Evolutionary conservation across 2,113 vertebrate genomes (phyloP).

Genomic region (Centrocercus urophasianus): DNA sequence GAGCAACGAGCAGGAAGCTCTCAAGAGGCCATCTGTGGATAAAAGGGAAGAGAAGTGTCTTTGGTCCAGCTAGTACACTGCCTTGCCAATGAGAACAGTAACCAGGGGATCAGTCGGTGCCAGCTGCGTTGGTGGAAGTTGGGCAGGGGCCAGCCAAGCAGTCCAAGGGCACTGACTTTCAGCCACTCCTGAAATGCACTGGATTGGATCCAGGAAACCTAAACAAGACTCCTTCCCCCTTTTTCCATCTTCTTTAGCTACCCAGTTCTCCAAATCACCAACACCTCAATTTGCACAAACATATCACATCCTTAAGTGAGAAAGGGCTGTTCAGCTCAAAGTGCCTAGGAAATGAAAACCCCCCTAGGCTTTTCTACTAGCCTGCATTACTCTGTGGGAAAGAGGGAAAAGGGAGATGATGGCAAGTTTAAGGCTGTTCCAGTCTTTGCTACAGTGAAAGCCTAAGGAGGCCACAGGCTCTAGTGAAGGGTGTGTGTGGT

Average conservation of each 20-base stretch:
- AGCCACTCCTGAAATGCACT: background rate
- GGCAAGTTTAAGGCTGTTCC: background rate
- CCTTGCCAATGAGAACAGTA: background rate
- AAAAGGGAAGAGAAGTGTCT: background rate
- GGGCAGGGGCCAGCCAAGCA: background rate
- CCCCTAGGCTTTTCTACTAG: background rate
- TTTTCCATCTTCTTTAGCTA: background rate
- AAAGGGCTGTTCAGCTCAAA: background rate
- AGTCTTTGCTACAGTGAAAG: background rate
- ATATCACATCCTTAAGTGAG: background rate
- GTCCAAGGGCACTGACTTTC: background rate
- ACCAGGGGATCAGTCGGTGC: background rate
- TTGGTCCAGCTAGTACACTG: background rate
- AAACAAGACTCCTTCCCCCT: background rate
- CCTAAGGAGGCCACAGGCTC: slow-evolving; percentile 19
- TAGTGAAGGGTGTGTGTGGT: slow-evolving; percentile 49
- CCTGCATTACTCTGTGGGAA: background rate
- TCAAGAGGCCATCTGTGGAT: background rate
- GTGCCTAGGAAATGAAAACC: background rate
- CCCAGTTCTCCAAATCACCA: background rate
- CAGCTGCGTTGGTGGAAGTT: slow-evolving; percentile 3
- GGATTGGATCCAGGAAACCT: background rate
- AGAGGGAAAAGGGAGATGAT: background rate
- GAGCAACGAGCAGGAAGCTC: background rate
- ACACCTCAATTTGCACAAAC: background rate